phyloP scores from a whole-genome alignment of 2,113 vertebrate genomes.

The Loxodonta africana region DNA sequence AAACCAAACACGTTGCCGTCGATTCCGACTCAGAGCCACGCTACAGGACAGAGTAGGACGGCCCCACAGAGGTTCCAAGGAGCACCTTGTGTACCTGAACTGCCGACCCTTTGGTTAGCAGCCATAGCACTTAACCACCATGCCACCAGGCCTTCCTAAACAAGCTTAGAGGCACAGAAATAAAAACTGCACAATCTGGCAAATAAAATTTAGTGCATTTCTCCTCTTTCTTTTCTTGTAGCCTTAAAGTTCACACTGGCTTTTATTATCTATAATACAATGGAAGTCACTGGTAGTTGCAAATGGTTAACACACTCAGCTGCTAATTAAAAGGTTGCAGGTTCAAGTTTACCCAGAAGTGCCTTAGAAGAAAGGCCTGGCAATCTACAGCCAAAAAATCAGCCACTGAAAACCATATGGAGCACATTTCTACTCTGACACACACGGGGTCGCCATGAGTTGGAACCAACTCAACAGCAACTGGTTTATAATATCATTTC shows the following conservation, averaged over 20 bases:
- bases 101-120: no score
- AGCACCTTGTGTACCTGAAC: no score
- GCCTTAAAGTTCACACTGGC: background rate
- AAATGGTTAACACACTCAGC: background rate
- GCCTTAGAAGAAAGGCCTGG: background rate
- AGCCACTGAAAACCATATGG: background rate
- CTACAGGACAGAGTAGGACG: no score
- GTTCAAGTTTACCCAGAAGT: background rate
- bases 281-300: background rate
- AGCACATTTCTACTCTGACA: background rate
- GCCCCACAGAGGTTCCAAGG: no score
- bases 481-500: background rate
- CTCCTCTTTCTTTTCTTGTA: constrained; percentile 16
- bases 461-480: background rate
- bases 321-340: background rate
- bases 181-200: background rate
- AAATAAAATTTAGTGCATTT: constrained; percentile 52
- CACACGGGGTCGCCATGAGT: background rate
- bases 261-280: background rate
- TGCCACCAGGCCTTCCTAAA: background rate
- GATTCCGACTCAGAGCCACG: no score
- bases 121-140: no score
- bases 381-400: background rate
- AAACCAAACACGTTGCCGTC: no score
- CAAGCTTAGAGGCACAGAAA: background rate